phyloP scores from a whole-genome alignment of 2,888 invertebrate genomes.

The Mythimna albipuncta region DNA sequence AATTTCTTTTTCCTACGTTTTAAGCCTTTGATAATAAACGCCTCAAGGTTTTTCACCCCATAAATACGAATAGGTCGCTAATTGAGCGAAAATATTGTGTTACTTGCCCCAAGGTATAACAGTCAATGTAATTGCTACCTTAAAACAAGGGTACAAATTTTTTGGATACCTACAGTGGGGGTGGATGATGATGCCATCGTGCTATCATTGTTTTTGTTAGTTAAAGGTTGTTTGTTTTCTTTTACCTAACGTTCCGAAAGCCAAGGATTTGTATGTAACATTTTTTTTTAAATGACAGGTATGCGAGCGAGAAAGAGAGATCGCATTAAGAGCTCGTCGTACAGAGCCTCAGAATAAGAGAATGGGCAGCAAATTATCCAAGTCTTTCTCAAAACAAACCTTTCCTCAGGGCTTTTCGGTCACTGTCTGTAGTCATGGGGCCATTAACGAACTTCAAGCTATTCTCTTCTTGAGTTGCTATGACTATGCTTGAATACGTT shows the following conservation, averaged over 20 bases:
- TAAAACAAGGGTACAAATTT: conserved; percentile 9
- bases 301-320: no score
- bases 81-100: conserved; percentile 77
- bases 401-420: no score
- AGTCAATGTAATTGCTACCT: conserved; percentile 42
- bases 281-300: no score
- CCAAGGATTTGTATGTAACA: neutral
- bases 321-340: no score
- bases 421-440: no score
- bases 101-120: conserved; percentile 69
- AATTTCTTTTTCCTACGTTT: conserved; percentile 60
- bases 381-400: no score
- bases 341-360: no score
- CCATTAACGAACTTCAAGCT: no score
- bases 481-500: no score
- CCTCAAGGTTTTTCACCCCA: conserved; percentile 69
- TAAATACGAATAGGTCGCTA: conserved; percentile 68
- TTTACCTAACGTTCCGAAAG: neutral
- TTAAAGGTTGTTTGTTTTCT: neutral
- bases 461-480: no score
- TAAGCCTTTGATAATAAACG: conserved; percentile 74
- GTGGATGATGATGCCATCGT: neutral
- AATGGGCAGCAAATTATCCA: no score
- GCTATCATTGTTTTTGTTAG: conserved; percentile 33
- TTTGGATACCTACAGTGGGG: neutral